Conservation (phyloP, 2,888 invertebrate genomes). For the Syrista parreyssii region DNA sequence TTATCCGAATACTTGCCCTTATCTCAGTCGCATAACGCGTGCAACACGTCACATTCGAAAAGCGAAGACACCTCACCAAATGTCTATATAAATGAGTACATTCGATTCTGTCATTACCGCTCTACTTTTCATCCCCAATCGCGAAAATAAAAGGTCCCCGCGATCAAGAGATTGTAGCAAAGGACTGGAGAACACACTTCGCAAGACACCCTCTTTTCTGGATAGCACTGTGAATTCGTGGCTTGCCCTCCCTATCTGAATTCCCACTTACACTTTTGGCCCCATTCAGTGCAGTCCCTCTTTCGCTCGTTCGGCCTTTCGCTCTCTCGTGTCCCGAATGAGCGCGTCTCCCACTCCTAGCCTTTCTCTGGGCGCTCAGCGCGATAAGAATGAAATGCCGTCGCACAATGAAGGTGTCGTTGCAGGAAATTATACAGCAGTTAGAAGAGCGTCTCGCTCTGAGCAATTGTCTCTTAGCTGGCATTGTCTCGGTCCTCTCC, state of each 20-base stretch:
- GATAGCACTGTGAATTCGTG: conserved; percentile 12
- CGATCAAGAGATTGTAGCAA: neutral
- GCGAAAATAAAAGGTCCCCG: neutral
- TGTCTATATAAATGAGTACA: neutral
- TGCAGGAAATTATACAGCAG: conserved; percentile 67
- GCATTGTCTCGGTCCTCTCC: conserved; percentile 51
- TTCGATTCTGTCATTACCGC: neutral
- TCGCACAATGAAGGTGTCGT: conserved; percentile 66
- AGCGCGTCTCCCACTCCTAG: conserved; percentile 12
- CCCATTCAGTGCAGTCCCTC: conserved; percentile 22
- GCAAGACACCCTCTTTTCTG: neutral
- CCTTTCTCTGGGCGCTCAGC: conserved; percentile 18
- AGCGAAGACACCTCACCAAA: neutral
- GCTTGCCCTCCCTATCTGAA: conserved; percentile 22
- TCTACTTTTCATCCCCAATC: neutral
- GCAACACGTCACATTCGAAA: neutral
- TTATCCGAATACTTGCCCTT: too few species aligned
- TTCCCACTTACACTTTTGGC: conserved; percentile 21
- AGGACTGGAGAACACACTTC: neutral
- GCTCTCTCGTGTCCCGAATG: conserved; percentile 14
- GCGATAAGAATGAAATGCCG: conserved; percentile 63
- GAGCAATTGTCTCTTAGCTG: conserved; percentile 63
- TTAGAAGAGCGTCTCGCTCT: conserved; percentile 59
- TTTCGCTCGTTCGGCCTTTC: conserved; percentile 23
- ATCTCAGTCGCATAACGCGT: too few species aligned